A percentile compares a stretch with the other conserved stretches of the same genome.
These are phyloP conservation scores for Dicaeum eximium DNA, from an alignment of 2,113 vertebrate species.

Conservation along the genomic window DNA sequence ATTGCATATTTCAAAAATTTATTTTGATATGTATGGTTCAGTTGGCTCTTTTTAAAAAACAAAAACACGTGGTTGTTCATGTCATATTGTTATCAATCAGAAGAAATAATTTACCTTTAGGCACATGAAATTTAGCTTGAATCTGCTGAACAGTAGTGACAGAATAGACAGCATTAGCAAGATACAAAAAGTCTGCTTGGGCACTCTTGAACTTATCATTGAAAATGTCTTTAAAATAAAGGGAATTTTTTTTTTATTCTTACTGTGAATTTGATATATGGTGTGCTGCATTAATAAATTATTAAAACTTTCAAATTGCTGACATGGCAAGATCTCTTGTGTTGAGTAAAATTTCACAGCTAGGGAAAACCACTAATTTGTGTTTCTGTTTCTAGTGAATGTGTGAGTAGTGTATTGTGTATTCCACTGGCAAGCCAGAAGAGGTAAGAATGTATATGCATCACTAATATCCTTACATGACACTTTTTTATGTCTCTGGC, in stretches of 20 bases:
- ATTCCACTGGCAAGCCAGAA: constrained; percentile 96
- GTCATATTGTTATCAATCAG: background rate
- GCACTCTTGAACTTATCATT: background rate
- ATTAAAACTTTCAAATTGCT: background rate
- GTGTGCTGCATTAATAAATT: background rate
- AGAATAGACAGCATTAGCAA: background rate
- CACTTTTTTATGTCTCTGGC: background rate
- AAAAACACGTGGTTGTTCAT: background rate
- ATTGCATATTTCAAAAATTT: background rate
- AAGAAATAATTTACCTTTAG: background rate
- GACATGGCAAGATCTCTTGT: background rate
- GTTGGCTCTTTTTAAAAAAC: background rate
- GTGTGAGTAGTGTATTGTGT: constrained; percentile 87
- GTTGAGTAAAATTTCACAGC: background rate
- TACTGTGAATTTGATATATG: background rate
- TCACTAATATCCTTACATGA: background rate
- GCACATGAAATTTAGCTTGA: background rate
- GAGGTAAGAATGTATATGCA: constrained; percentile 75
- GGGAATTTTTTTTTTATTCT: background rate
- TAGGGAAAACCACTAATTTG: background rate
- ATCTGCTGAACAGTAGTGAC: background rate
- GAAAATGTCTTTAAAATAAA: background rate
- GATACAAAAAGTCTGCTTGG: background rate
- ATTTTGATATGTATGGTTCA: background rate
- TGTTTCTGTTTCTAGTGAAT: constrained; percentile 79